Percentiles rank a stretch among this genome's conserved stretches.
Evolutionary conservation across 92 coral and sea anemone genomes (phyloP).

Genomic region (Parazoanthus swiftii): DNA sequence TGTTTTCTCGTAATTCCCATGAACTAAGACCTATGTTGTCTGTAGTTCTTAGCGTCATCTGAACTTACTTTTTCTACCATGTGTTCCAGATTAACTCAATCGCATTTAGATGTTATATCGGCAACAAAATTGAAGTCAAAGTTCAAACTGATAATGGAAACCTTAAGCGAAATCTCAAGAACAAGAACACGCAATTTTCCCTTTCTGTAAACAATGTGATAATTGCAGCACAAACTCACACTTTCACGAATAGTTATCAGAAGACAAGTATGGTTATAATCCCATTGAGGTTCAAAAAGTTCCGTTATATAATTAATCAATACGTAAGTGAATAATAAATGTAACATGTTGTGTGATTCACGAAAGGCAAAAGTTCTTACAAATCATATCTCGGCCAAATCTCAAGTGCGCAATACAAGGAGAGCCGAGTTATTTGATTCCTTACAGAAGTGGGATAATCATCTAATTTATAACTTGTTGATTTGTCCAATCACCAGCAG

Average conservation of each 20-base stretch:
- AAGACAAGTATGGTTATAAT: too few relatives aligned
- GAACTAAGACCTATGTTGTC: too few relatives aligned
- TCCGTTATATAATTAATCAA: too few relatives aligned
- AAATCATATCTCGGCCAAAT: too few relatives aligned
- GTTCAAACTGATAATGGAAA: constrained; percentile 12
- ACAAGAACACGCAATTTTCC: not conserved
- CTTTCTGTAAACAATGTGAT: not conserved
- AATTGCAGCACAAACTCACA: not conserved
- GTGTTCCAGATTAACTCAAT: not conserved
- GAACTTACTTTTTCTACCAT: not conserved
- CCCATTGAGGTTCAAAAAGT: too few relatives aligned
- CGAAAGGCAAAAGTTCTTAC: not conserved
- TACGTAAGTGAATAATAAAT: too few relatives aligned
- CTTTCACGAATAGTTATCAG: not conserved
- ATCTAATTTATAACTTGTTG: not conserved
- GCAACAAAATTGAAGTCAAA: constrained; percentile 1
- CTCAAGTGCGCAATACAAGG: not conserved
- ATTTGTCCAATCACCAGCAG: not conserved
- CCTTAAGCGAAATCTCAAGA: not conserved
- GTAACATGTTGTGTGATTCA: not conserved
- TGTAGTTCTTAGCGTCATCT: too few relatives aligned
- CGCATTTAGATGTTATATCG: too few relatives aligned
- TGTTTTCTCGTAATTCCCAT: too few relatives aligned
- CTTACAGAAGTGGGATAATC: not conserved
- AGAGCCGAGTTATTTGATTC: not conserved